Conservation (phyloP, 1,140 invertebrate species). For the Phymorhynchus buccinoides region DNA sequence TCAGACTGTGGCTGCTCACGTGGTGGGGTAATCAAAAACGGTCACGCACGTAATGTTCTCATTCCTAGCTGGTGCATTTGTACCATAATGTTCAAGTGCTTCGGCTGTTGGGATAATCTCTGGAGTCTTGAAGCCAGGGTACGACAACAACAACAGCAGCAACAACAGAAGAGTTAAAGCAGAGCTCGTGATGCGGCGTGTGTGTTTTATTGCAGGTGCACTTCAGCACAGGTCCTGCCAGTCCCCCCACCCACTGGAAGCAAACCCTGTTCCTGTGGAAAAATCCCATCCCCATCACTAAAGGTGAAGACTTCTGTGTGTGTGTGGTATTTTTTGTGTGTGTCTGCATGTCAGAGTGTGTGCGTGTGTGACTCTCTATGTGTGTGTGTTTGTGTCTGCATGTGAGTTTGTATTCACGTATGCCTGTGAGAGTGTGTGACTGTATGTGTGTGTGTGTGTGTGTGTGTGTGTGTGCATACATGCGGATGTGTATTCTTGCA, state of each 20-base stretch:
- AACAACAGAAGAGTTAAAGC: too few species aligned
- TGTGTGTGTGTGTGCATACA: too few species aligned
- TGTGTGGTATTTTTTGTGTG: slow-evolving; percentile 32
- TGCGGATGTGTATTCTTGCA: too few species aligned
- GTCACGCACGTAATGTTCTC: too few species aligned
- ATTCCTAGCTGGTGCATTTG: too few species aligned
- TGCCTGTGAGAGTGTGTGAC: neutral
- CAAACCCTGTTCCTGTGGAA: slow-evolving; percentile 70
- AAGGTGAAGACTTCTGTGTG: slow-evolving; percentile 76
- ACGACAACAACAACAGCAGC: too few species aligned
- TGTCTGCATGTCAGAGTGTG: neutral
- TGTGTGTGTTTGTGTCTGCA: neutral
- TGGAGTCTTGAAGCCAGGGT: too few species aligned
- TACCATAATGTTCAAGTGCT: too few species aligned
- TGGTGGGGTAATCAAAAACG: too few species aligned
- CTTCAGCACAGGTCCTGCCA: slow-evolving; percentile 75
- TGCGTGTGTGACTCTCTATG: neutral
- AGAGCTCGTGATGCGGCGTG: too few species aligned
- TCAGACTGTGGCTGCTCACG: too few species aligned
- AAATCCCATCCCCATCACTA: slow-evolving; percentile 81
- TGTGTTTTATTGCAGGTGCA: slow-evolving; percentile 54
- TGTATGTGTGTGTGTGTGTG: neutral
- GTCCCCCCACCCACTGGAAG: slow-evolving; percentile 72
- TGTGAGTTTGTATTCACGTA: neutral
- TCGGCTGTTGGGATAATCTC: too few species aligned